Base-by-base conservation (phyloP, 2,888 invertebrate genomes). In the Lithophane semibrunnea region DNA sequence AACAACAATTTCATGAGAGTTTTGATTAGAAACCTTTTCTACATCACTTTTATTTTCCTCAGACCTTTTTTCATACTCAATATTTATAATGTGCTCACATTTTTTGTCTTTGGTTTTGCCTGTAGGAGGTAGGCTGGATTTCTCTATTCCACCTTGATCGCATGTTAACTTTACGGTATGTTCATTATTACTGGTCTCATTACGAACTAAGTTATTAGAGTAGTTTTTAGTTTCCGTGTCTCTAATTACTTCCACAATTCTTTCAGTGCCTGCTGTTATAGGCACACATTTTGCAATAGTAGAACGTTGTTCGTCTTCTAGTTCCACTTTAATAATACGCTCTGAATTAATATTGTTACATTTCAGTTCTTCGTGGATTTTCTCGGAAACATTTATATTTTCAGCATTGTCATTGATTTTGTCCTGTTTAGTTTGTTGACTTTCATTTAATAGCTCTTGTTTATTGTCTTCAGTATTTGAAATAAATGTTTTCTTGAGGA, bases 1-100 rank as follows among this genome's bases (percentile, higher is more conserved):
- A 80, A 96, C 92, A 37, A 95, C 84, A 75, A 96, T 95, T 93
- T 96, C 96, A 86, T 96, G 94, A 47, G 81, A 73, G 64, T 77
- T 86, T 76, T 80, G 76, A 52, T 21, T 79, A 56, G 77, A 68
- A 66, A 73, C 58, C 69, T 64, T 79, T 66, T 80, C 73, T 37
- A 69, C 9, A 2, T 64, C 29, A 69, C 42, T 71, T 63, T 78
- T 63, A 76, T 54, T 73, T 54, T 72, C 76, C 13, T 58, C 44
- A 3, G 76, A 56, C 16, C 60, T 70, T 66, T 83, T 76, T 75
- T 85, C 80, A 61, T 60, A 44, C 44, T 89, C 74, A 58, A 81
- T 73, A 67, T 81, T 79, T 72, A 85, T 56, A 12, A 81, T 69
- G 56, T 74, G 75, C 49, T 86, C 85, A 44, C 73, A 80, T 37